These are phyloP conservation scores for Monochamus alternatus DNA, from an alignment of 2,888 invertebrate genomes.

Conservation along the genomic window DNA sequence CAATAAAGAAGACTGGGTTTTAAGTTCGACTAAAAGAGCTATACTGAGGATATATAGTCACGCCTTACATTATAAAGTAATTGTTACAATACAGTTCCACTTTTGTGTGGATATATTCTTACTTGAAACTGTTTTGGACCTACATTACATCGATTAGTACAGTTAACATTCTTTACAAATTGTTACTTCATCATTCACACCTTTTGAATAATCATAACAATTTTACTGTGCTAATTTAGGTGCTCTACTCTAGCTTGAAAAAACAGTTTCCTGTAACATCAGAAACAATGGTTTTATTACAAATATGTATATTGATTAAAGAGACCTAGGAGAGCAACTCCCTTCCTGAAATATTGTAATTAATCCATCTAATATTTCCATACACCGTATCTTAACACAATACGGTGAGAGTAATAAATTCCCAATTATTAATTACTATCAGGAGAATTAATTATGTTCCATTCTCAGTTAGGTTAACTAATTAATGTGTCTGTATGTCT, in stretches of 20 bases:
- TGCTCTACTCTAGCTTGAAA: too few relatives aligned
- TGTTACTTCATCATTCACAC: too few relatives aligned
- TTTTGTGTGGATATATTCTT: neutral
- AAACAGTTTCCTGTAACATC: too few relatives aligned
- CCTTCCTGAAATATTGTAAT: conserved; percentile 3
- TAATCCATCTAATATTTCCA: conserved; percentile 11
- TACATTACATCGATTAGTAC: too few relatives aligned
- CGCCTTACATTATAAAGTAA: conserved; percentile 16
- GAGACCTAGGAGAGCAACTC: neutral
- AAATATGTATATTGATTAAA: neutral
- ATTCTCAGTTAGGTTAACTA: conserved; percentile 21
- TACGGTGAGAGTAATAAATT: conserved; percentile 14
- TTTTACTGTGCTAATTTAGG: too few relatives aligned
- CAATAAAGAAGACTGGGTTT: conserved; percentile 14
- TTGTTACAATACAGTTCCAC: neutral
- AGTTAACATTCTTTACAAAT: too few relatives aligned
- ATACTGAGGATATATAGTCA: conserved; percentile 17
- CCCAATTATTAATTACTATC: conserved; percentile 23
- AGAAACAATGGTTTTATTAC: neutral
- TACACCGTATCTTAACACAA: neutral
- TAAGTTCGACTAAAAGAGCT: conserved; percentile 15
- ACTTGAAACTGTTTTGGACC: neutral
- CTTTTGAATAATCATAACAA: too few relatives aligned
- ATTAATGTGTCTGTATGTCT: conserved; percentile 27
- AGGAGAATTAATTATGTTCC: conserved; percentile 19